These are phyloP conservation scores for Sarcophaga bullata DNA, from an alignment of 1,140 invertebrate genomes.

Conservation along the genomic window DNA sequence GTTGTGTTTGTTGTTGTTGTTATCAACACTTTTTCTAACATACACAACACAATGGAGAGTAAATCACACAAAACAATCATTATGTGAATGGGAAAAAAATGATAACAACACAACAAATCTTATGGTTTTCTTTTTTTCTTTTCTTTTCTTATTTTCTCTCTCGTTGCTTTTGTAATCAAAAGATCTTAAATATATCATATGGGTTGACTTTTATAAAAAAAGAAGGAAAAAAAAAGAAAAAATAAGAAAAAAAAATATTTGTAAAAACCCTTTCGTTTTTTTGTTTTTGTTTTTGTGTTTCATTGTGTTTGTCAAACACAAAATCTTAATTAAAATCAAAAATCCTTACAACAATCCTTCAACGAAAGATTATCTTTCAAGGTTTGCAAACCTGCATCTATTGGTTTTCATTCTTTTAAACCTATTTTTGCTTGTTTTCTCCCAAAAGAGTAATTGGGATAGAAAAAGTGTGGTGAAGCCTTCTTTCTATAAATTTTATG, in stretches of 20 bases:
- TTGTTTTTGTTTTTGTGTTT: not conserved
- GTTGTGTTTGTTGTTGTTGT: not conserved
- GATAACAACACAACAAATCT: not conserved
- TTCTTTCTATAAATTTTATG: too few relatives aligned
- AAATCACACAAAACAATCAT: too few relatives aligned
- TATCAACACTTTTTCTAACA: not conserved
- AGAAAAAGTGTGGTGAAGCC: too few relatives aligned
- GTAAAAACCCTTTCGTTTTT: too few relatives aligned
- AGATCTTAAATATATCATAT: too few relatives aligned
- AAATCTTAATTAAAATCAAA: constrained; percentile 25
- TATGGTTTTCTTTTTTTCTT: not conserved
- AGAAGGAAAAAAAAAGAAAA: too few relatives aligned
- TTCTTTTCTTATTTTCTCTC: too few relatives aligned
- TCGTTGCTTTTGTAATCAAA: too few relatives aligned
- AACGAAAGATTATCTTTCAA: constrained; percentile 18
- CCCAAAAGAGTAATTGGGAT: not conserved
- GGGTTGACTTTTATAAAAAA: too few relatives aligned
- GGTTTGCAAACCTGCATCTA: not conserved
- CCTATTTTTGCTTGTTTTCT: not conserved
- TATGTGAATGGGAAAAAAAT: too few relatives aligned
- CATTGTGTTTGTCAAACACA: not conserved
- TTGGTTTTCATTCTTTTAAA: too few relatives aligned
- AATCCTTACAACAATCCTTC: constrained; percentile 13
- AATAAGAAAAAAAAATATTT: too few relatives aligned
- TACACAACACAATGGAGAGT: not conserved